phyloP scores from a whole-genome alignment of 1,140 invertebrate genomes.

The Lepidurus apus region DNA sequence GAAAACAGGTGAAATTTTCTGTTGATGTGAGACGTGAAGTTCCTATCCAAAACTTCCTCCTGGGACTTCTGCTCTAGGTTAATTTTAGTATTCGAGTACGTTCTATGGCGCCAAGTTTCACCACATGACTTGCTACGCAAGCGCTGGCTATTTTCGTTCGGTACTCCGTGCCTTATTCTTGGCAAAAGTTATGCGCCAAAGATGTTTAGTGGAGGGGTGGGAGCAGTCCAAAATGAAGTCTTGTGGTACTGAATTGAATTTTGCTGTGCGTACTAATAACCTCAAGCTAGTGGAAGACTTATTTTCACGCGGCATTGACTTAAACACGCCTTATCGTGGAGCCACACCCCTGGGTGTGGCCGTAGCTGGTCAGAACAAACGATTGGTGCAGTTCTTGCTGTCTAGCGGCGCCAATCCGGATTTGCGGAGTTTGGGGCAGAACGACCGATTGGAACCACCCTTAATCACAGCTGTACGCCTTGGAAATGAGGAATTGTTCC shows the following conservation, averaged over 20 bases:
- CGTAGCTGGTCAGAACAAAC: slow-evolving; percentile 6
- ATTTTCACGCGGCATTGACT: slow-evolving; percentile 19
- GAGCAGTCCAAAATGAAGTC: background rate
- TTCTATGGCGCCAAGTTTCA: background rate
- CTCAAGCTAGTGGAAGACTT: slow-evolving; percentile 10
- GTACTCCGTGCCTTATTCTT: background rate
- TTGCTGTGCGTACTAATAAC: slow-evolving; percentile 14
- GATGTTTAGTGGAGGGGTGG: background rate
- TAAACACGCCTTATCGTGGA: slow-evolving; percentile 25
- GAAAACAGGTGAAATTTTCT: background rate
- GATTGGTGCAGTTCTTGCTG: slow-evolving; percentile 21
- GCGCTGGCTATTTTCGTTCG: slow-evolving; percentile 8
- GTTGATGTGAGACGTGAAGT: background rate
- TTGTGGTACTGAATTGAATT: background rate
- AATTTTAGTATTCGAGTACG: background rate
- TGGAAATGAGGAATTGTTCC: slow-evolving; percentile 27
- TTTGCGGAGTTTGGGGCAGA: slow-evolving; percentile 11
- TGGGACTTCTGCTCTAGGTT: background rate
- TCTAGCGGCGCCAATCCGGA: slow-evolving; percentile 21
- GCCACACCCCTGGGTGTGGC: slow-evolving; percentile 20
- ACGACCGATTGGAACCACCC: slow-evolving; percentile 30
- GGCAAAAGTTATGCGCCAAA: background rate
- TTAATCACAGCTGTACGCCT: slow-evolving; percentile 24
- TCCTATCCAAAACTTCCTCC: background rate
- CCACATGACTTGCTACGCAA: slow-evolving; percentile 1